Percentiles rank a stretch among this genome's conserved stretches.
These are phyloP conservation scores for Malurus cyaneus DNA, from an alignment of 2,113 vertebrate genomes.

Conservation along the genomic window DNA sequence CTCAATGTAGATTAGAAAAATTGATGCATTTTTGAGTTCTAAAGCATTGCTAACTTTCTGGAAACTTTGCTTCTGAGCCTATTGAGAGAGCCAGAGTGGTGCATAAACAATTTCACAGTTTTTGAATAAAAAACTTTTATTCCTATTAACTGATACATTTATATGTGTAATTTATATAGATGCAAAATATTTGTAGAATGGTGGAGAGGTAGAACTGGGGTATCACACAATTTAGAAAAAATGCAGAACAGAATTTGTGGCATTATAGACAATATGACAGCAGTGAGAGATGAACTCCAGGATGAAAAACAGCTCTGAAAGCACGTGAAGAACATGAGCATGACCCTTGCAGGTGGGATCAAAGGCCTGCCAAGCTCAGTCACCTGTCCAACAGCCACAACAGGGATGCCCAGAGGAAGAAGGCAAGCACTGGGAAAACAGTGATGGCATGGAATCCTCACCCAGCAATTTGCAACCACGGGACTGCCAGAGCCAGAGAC, in stretches of 20 bases:
- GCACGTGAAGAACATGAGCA: background rate
- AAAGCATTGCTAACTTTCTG: conserved; percentile 3
- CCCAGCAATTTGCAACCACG: background rate
- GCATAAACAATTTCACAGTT: background rate
- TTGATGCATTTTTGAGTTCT: conserved; percentile 29
- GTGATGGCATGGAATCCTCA: background rate
- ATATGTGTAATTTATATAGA: background rate
- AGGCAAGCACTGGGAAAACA: background rate
- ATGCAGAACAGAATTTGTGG: background rate
- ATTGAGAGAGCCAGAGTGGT: background rate
- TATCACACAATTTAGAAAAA: background rate
- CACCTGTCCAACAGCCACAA: background rate
- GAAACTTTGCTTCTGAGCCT: conserved; percentile 30
- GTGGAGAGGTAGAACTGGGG: background rate
- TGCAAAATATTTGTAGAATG: background rate
- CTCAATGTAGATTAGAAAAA: conserved; percentile 43
- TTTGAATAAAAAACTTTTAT: background rate
- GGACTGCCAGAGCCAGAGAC: background rate
- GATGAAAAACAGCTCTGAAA: background rate
- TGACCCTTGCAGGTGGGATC: background rate
- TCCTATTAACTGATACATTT: background rate
- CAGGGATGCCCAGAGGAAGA: background rate
- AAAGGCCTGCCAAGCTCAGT: background rate
- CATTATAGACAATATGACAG: background rate
- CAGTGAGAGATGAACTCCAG: background rate